These are phyloP conservation scores for Notodonta dromedarius DNA, from an alignment of 2,888 invertebrate species.

Conservation along the genomic window DNA sequence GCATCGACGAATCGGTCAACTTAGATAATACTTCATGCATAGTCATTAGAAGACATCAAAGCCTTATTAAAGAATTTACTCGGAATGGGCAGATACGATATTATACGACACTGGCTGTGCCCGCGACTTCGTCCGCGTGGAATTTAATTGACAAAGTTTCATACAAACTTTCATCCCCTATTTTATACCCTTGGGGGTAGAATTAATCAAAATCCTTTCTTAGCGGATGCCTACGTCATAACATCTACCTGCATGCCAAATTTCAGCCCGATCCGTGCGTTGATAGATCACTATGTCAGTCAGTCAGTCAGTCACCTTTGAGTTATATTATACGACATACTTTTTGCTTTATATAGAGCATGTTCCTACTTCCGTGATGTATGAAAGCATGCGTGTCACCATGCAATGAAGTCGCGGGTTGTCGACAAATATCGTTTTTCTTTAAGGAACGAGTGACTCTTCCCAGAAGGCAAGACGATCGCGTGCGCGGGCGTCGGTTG, in stretches of 20 bases:
- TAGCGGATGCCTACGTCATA: too few species aligned
- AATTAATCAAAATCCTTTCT: too few species aligned
- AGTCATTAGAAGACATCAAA: slow-evolving; percentile 38
- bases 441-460: slow-evolving; percentile 36
- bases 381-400: slow-evolving; percentile 25
- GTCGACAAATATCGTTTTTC: slow-evolving; percentile 42
- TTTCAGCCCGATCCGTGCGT: too few species aligned
- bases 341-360: not conserved
- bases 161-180: too few species aligned
- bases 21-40: slow-evolving; percentile 68
- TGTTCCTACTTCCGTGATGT: slow-evolving; percentile 18
- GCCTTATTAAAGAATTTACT: slow-evolving; percentile 3
- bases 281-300: too few species aligned
- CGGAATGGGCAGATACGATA: slow-evolving; percentile 8
- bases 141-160: too few species aligned
- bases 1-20: slow-evolving; percentile 62
- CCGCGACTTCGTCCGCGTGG: too few species aligned
- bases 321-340: not conserved
- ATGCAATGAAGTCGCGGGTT: slow-evolving; percentile 23
- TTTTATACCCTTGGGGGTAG: too few species aligned
- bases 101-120: not conserved
- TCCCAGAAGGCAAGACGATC: slow-evolving; percentile 54
- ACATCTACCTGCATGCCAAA: too few species aligned
- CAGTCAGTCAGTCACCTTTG: too few species aligned
- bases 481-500: slow-evolving; percentile 46